Evolutionary conservation across 2,113 vertebrate genomes (phyloP).

Genomic region (Barbus barbus): DNA sequence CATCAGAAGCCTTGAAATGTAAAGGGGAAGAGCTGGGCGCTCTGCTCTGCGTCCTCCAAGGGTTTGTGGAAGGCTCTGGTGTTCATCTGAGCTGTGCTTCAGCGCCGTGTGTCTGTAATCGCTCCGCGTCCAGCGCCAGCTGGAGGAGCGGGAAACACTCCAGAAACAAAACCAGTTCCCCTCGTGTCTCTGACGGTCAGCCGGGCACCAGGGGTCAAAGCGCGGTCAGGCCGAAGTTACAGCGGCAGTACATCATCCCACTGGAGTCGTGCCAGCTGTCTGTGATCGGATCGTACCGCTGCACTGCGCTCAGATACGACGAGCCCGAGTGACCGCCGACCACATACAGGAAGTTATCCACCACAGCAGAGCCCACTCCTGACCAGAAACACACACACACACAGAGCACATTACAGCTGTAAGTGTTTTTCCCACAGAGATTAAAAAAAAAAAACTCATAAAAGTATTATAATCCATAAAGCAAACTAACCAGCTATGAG

Average conservation of each 20-base stretch:
- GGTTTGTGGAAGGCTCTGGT: too few relatives aligned
- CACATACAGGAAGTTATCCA: conserved; percentile 96
- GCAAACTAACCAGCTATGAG: too few relatives aligned
- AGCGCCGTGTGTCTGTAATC: conserved; percentile 42
- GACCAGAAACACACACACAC: not conserved
- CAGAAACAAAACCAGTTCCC: conserved; percentile 56
- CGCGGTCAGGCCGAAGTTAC: conserved; percentile 95
- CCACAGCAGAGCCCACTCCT: conserved; percentile 95
- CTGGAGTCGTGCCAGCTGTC: conserved; percentile 95
- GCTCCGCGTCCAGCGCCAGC: not conserved
- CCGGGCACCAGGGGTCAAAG: conserved; percentile 81
- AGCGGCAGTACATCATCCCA: conserved; percentile 95
- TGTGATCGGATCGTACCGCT: conserved; percentile 92
- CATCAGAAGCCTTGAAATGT: not conserved
- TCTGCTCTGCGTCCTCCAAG: not conserved
- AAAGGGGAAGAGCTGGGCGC: not conserved
- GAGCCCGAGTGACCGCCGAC: conserved; percentile 97
- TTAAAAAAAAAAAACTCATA: too few relatives aligned
- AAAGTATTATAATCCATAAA: too few relatives aligned
- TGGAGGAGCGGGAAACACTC: conserved; percentile 43
- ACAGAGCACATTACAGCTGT: too few relatives aligned
- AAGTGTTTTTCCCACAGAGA: too few relatives aligned
- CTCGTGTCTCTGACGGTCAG: conserved; percentile 55
- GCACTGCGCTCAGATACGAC: conserved; percentile 94
- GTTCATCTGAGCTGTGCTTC: not conserved